These are phyloP conservation scores for Acanthiza pusilla DNA, from an alignment of 2,797 vertebrate species.

Conservation along the genomic window DNA sequence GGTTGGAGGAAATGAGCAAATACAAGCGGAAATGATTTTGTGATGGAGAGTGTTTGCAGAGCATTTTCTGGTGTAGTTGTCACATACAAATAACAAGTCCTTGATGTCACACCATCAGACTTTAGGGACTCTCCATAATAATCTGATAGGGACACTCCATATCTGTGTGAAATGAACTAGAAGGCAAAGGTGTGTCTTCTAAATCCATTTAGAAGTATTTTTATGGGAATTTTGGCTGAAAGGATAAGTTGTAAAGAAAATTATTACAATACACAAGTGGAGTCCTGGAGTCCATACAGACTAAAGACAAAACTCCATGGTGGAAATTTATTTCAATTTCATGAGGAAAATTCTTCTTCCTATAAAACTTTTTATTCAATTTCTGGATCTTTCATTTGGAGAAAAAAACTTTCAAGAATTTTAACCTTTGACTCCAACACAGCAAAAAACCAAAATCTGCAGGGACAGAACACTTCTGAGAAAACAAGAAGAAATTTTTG, in stretches of 20 bases:
- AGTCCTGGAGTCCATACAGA: background rate
- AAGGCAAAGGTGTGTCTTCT: background rate
- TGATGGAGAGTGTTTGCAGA: background rate
- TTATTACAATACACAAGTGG: fast-evolving
- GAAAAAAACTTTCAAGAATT: background rate
- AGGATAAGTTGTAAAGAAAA: background rate
- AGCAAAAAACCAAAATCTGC: background rate
- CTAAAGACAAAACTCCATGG: background rate
- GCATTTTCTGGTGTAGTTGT: background rate
- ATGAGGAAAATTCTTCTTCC: background rate
- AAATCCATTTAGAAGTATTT: background rate
- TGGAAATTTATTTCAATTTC: background rate
- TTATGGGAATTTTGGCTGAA: background rate
- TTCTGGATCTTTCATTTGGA: background rate
- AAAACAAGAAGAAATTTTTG: background rate
- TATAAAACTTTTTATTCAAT: background rate
- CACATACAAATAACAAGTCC: background rate
- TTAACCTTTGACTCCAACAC: background rate
- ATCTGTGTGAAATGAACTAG: background rate
- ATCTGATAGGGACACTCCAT: background rate
- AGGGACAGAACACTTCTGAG: background rate
- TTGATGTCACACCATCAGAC: background rate
- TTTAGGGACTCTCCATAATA: background rate
- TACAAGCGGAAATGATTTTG: background rate
- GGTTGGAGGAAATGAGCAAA: background rate